Evolutionary conservation across 2,113 vertebrate genomes (phyloP), one percentile per base, ranked within the genome.

Genomic region (Symphodus melops): DNA sequence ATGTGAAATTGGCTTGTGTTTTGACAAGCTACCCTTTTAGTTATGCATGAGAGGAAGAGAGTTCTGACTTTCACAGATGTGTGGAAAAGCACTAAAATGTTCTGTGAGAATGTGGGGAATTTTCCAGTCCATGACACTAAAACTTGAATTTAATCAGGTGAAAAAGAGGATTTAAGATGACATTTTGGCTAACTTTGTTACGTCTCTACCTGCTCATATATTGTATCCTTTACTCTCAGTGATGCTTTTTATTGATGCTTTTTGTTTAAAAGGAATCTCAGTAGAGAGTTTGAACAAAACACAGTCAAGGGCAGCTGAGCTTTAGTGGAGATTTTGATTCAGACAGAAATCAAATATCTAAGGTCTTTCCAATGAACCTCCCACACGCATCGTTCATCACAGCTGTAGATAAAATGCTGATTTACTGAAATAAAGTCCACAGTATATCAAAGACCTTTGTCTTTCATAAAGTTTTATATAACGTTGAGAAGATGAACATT

Each of bases 1-100:
- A 33, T 60, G 52, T 70, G 64, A 74, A 81, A 70, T 33, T 73
- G 71, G 8, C 37, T 81, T 19, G 56, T 64, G 51, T 73, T 79
- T 70, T 78, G 51, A 84, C 59, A 65, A 51, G 44, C 17, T 44
- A 28, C 57, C 5, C 0, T 81, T 77, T 72, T 62, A 51, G 39
- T 76, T 55, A 58, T 76, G 60, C 68, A 62, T 41, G 13, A 76
- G 10, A 76, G 19, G 36, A 55, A 37, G 46, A 62, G 63, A 60
- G n/a, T 28, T 75, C 37, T 67, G 62, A 69, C 68, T 66, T 48
- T 48, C 56, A 67, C 60, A 75, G 54, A 68, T 52, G 39, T 28
- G 16, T 16, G 16, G 51, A 41, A 64, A 68, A 39, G 9, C 53
- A 70, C 19, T 44, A 17, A 72, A 80, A 67, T 51, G 12, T 48